These are phyloP conservation scores for Argyresthia goedartella DNA, from an alignment of 2,888 invertebrate genomes.

Conservation along the genomic window DNA sequence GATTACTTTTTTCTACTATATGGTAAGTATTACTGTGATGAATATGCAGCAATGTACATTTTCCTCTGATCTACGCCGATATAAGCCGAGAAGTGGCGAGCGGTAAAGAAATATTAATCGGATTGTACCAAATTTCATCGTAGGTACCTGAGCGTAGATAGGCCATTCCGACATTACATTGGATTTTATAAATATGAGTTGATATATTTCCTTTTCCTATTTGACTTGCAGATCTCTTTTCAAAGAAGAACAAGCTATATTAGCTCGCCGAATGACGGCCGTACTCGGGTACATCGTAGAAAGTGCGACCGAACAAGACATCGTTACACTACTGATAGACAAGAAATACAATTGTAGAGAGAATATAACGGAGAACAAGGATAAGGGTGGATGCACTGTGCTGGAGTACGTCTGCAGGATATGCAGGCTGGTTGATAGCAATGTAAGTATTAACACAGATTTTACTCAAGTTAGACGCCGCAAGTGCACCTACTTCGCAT, in stretches of 20 bases:
- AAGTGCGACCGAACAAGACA: not conserved
- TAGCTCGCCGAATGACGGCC: conserved; percentile 32
- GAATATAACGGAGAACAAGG: not conserved
- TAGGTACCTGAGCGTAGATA: no score
- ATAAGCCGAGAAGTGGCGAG: no score
- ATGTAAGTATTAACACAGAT: conserved; percentile 27
- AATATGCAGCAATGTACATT: no score
- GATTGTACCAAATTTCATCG: no score
- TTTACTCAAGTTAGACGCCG: no score
- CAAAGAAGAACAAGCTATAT: conserved; percentile 48
- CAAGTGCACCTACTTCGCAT: no score
- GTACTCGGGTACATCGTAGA: conserved; percentile 26
- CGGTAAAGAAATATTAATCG: no score
- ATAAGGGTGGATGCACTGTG: conserved; percentile 9
- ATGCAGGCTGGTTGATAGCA: conserved; percentile 36
- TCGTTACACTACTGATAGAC: not conserved
- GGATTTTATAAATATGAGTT: no score
- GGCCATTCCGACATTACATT: no score
- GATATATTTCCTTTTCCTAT: not conserved
- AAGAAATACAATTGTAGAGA: not conserved
- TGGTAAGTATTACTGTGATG: no score
- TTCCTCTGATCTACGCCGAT: no score
- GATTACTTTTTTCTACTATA: no score
- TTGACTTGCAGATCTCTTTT: conserved; percentile 32
- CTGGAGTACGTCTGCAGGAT: conserved; percentile 27